Percentiles rank a stretch among this genome's conserved stretches.
phyloP scores from a whole-genome alignment of 2,113 vertebrate genomes.

The Zosterops borbonicus region DNA sequence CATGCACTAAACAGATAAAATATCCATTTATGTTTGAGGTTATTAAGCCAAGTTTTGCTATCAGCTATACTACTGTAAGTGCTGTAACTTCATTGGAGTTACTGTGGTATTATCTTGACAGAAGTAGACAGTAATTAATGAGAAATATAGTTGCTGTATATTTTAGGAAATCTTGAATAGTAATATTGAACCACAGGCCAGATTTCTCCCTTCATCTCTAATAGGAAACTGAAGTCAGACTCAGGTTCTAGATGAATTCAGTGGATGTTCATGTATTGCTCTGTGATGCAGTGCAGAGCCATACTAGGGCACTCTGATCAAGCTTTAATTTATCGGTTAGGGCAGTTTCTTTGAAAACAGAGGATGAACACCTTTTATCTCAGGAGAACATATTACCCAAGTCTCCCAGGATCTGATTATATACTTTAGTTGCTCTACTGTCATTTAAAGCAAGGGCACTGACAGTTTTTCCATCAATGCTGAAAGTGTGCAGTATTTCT shows the following conservation, averaged over 20 bases:
- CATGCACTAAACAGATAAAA: conserved; percentile 47
- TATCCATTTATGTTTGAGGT: conserved; percentile 37
- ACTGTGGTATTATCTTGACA: conserved; percentile 4
- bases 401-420: not conserved
- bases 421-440: not conserved
- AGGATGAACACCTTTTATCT: not conserved
- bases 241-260: not conserved
- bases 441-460: not conserved
- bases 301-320: not conserved
- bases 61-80: not conserved
- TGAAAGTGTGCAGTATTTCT: not conserved
- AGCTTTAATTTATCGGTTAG: not conserved
- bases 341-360: not conserved
- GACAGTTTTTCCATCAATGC: not conserved
- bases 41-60: conserved; percentile 18
- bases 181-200: not conserved
- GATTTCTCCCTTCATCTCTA: not conserved
- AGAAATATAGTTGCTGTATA: not conserved
- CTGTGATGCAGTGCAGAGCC: not conserved
- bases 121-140: not conserved
- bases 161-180: not conserved
- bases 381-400: not conserved
- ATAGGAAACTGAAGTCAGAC: not conserved
- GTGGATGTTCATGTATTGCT: not conserved
- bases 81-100: not conserved